These are phyloP conservation scores for Drosophila gaucha DNA, from an alignment of 2,888 invertebrate species.

Conservation along the genomic window DNA sequence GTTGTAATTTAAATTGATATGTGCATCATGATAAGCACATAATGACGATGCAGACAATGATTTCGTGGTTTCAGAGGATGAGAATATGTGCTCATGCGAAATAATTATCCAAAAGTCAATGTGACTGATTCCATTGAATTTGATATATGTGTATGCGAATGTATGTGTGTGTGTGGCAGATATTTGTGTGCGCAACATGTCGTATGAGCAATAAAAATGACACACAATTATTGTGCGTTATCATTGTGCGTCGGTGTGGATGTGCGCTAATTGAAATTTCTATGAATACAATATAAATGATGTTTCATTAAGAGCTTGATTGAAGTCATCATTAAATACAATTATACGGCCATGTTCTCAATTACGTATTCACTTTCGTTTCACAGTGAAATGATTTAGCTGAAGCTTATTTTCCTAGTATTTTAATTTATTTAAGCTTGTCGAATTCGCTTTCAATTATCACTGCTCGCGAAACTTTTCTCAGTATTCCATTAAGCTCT, in stretches of 20 bases:
- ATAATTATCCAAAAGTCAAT: slow-evolving; percentile 63
- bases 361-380: slow-evolving; percentile 2
- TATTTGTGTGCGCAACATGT: slow-evolving; percentile 63
- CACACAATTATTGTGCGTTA: slow-evolving; percentile 53
- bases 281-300: slow-evolving; percentile 31
- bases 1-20: slow-evolving; percentile 34
- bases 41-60: slow-evolving; percentile 1
- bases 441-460: slow-evolving; percentile 1
- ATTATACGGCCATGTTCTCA: slow-evolving; percentile 1
- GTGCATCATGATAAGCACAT: slow-evolving; percentile 30
- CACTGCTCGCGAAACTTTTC: neutral
- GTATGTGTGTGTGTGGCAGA: neutral
- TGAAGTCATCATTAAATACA: slow-evolving; percentile 11
- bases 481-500: neutral
- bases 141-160: slow-evolving; percentile 8
- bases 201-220: slow-evolving; percentile 70
- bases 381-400: neutral
- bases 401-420: too few species aligned
- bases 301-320: slow-evolving; percentile 13
- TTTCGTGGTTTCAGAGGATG: neutral
- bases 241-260: slow-evolving; percentile 16
- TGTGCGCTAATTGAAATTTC: slow-evolving; percentile 59
- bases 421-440: slow-evolving; percentile 5
- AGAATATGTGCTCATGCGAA: slow-evolving; percentile 18
- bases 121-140: slow-evolving; percentile 55